Conservation (phyloP, 2,113 vertebrate genomes). For the Ptyas mucosa region DNA sequence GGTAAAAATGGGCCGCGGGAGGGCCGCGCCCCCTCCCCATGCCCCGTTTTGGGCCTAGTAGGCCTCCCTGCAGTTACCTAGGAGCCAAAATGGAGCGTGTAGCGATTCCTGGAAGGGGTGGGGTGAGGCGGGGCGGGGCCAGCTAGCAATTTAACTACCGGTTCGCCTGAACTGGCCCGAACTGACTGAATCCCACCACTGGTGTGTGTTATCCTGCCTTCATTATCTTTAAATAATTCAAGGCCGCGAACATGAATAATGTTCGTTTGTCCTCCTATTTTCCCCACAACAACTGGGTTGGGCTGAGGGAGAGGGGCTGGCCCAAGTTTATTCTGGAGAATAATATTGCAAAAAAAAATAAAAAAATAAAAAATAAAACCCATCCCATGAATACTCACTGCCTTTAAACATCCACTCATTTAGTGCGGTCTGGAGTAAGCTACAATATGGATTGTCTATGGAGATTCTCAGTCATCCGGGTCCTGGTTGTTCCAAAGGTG, state of each 20-base stretch:
- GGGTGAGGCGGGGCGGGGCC: too few species aligned
- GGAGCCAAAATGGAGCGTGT: too few species aligned
- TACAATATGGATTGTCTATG: not conserved
- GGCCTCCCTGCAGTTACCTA: too few species aligned
- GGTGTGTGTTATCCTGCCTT: not conserved
- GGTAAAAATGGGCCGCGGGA: too few species aligned
- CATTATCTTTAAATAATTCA: not conserved
- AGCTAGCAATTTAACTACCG: too few species aligned
- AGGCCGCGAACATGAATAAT: not conserved
- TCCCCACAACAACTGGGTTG: not conserved
- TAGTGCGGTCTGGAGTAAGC: not conserved
- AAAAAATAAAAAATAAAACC: too few species aligned
- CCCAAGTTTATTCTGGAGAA: not conserved
- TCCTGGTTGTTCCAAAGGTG: not conserved
- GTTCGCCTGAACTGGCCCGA: too few species aligned
- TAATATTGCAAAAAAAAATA: not conserved
- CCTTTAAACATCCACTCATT: not conserved
- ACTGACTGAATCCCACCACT: too few species aligned
- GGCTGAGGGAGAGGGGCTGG: not conserved
- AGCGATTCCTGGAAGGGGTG: too few species aligned
- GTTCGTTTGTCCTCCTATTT: not conserved
- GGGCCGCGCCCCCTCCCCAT: too few species aligned
- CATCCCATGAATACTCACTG: not conserved
- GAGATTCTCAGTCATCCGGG: too few species aligned
- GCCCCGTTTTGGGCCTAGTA: too few species aligned